A percentile compares a stretch with the other conserved stretches of the same genome.
Evolutionary conservation across 2,888 invertebrate species (phyloP).

Genomic region (Scaptomyza caliginosa): DNA sequence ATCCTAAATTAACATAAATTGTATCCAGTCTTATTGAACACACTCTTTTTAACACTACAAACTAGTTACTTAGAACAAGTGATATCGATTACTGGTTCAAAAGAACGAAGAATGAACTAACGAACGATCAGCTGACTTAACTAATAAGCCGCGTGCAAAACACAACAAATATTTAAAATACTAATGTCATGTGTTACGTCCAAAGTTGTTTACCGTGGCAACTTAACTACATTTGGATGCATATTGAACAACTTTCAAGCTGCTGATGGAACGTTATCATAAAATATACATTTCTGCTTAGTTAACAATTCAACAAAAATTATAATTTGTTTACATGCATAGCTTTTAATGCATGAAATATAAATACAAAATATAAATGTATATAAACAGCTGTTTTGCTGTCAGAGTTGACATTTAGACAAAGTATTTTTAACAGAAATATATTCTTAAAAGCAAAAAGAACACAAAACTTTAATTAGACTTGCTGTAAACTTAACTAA

Average conservation of each 20-base stretch:
- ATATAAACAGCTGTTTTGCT: neutral
- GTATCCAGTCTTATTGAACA: too few relatives aligned
- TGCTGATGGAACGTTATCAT: neutral
- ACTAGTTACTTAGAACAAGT: too few relatives aligned
- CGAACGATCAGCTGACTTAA: too few relatives aligned
- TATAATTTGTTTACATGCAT: conserved; percentile 1
- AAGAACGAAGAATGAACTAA: too few relatives aligned
- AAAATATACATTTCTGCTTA: neutral
- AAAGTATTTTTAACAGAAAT: neutral
- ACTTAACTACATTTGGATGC: too few relatives aligned
- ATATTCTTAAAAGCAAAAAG: neutral
- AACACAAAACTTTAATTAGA: conserved; percentile 2
- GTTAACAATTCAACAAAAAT: conserved; percentile 6
- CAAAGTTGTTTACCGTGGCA: conserved; percentile 1
- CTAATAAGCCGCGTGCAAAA: too few relatives aligned
- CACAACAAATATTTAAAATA: too few relatives aligned
- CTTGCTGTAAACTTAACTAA: conserved; percentile 2
- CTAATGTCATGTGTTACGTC: conserved; percentile 4
- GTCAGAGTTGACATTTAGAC: neutral
- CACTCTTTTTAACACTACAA: neutral
- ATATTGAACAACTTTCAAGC: conserved; percentile 4
- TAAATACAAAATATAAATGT: neutral
- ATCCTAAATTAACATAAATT: too few relatives aligned
- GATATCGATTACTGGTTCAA: too few relatives aligned
- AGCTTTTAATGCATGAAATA: neutral